phyloP scores from a whole-genome alignment of 2,797 vertebrate species.

The Knipowitschia caucasica region DNA sequence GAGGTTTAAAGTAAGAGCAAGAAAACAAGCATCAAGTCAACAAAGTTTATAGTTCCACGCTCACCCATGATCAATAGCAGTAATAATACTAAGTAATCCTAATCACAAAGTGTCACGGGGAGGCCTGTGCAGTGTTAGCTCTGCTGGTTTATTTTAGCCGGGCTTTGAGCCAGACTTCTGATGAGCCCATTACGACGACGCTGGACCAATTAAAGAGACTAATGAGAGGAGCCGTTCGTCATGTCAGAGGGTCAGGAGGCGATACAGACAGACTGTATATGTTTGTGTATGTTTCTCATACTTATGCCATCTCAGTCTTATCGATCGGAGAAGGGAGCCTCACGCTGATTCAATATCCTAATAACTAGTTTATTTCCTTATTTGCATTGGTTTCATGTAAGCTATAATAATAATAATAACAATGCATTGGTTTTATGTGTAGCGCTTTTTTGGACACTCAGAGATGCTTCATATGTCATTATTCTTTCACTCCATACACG shows the following conservation, averaged over 20 bases:
- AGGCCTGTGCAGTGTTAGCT: constrained; percentile 62
- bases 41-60: background rate
- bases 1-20: background rate
- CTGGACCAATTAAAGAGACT: constrained; percentile 75
- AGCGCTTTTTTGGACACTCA: too few relatives aligned
- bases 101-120: constrained; percentile 17
- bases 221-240: constrained; percentile 65
- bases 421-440: too few relatives aligned
- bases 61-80: background rate
- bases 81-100: background rate
- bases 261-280: constrained; percentile 26
- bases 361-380: background rate
- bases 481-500: too few relatives aligned
- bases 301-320: constrained; percentile 1
- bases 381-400: background rate
- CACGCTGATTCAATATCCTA: background rate
- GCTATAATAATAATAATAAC: too few relatives aligned
- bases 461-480: too few relatives aligned
- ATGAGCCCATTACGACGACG: constrained; percentile 39
- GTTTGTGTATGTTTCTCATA: constrained; percentile 4
- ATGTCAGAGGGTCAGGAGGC: constrained; percentile 43
- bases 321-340: background rate
- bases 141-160: constrained; percentile 62
- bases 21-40: background rate
- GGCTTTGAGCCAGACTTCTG: constrained; percentile 50